Evolutionary conservation across 2,888 invertebrate species (phyloP).

Genomic region (Ormyrus labotus): DNA sequence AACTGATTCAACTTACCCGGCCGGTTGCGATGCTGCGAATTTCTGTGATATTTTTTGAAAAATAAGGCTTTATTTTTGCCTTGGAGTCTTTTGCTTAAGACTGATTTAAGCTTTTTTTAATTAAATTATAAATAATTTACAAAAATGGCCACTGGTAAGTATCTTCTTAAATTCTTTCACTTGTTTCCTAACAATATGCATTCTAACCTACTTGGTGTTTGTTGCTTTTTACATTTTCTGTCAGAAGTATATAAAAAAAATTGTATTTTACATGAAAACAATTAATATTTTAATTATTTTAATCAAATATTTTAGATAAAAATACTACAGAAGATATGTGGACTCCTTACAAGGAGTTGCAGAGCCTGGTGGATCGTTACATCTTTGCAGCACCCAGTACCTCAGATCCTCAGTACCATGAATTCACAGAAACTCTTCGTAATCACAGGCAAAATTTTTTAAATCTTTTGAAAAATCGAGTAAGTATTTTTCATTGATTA

Average conservation of each 20-base stretch:
- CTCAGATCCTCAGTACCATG: conserved; percentile 78
- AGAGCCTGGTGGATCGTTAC: conserved; percentile 83
- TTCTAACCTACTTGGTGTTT: conserved; percentile 16
- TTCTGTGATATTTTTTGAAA: neutral
- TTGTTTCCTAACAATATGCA: neutral
- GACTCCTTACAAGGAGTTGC: conserved; percentile 89
- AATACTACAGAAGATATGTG: conserved; percentile 85
- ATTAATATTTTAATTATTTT: too few species aligned
- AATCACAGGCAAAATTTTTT: conserved; percentile 92
- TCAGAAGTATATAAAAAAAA: neutral
- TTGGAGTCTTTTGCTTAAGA: neutral
- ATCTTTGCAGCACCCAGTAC: conserved; percentile 79
- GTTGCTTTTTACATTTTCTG: neutral
- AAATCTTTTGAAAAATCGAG: conserved; percentile 90
- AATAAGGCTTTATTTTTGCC: neutral
- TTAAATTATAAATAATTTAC: conserved; percentile 13
- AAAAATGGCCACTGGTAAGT: conserved; percentile 42
- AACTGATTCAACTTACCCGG: neutral
- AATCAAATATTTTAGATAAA: conserved; percentile 64
- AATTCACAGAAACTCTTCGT: conserved; percentile 86
- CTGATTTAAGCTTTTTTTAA: neutral
- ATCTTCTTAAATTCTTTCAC: conserved; percentile 5
- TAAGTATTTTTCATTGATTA: conserved; percentile 76
- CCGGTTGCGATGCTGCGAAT: conserved; percentile 1
- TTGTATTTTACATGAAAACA: too few species aligned